A percentile compares a stretch with the other conserved stretches of the same genome.
These are phyloP conservation scores for Catonia carolina DNA, from an alignment of 2,888 invertebrate genomes.

Conservation along the genomic window DNA sequence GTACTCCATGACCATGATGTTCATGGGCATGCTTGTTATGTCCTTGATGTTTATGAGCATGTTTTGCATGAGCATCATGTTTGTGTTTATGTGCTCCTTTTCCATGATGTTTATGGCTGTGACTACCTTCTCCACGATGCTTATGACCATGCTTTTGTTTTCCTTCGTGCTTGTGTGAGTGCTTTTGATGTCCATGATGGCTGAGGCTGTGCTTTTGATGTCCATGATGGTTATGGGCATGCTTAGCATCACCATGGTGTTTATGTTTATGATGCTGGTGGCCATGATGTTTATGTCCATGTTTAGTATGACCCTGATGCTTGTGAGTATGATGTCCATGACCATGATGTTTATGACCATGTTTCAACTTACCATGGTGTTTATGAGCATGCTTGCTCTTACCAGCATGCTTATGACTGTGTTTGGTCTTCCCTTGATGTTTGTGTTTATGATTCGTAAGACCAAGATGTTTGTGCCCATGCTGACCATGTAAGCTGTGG, in stretches of 20 bases:
- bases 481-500: constrained; percentile 30
- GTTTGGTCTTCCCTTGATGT: constrained; percentile 27
- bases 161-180: constrained; percentile 31
- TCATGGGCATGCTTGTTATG: constrained; percentile 30
- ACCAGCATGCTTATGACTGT: constrained; percentile 31
- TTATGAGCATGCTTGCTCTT: constrained; percentile 29
- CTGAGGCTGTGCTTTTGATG: constrained; percentile 24
- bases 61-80: constrained; percentile 27
- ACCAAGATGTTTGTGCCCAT: constrained; percentile 32
- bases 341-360: constrained; percentile 25
- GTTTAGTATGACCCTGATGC: constrained; percentile 31
- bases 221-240: constrained; percentile 28
- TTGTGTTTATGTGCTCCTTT: constrained; percentile 27
- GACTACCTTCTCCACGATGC: constrained; percentile 21
- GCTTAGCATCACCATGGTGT: constrained; percentile 28
- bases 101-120: constrained; percentile 26
- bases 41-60: constrained; percentile 31
- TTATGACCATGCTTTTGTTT: constrained; percentile 26
- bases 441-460: constrained; percentile 28
- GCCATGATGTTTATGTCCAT: constrained; percentile 32
- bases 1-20: constrained; percentile 31
- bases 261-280: constrained; percentile 30
- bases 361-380: constrained; percentile 22
- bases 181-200: constrained; percentile 27
- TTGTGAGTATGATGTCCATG: constrained; percentile 28